These are phyloP conservation scores for Teleiodes luculella DNA, from an alignment of 2,888 invertebrate species.

Conservation along the genomic window DNA sequence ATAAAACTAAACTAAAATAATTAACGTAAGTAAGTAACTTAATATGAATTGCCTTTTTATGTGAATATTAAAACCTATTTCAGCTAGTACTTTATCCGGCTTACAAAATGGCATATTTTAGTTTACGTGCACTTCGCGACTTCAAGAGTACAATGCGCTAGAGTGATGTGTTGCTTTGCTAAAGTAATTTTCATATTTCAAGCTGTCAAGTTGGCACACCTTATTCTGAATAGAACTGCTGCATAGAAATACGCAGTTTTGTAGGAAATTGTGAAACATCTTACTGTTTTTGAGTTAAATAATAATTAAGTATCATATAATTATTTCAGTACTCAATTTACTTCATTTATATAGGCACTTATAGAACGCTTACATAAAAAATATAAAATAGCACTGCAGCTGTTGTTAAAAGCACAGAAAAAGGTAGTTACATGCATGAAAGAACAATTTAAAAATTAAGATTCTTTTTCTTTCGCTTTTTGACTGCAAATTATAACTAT, in stretches of 20 bases:
- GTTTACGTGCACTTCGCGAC: not conserved
- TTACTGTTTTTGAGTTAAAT: too few relatives aligned
- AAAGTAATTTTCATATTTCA: conserved; percentile 17
- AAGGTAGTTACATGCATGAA: too few relatives aligned
- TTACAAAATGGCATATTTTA: not conserved
- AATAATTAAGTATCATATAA: too few relatives aligned
- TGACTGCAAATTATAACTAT: too few relatives aligned
- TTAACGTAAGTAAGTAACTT: too few relatives aligned
- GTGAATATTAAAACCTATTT: not conserved
- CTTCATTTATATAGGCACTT: not conserved
- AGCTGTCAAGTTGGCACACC: conserved; percentile 7
- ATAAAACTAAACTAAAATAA: too few relatives aligned
- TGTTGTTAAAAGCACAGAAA: too few relatives aligned
- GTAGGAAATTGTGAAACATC: not conserved
- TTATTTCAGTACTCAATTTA: too few relatives aligned
- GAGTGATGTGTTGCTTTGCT: conserved; percentile 7
- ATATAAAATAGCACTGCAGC: too few relatives aligned
- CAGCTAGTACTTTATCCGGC: not conserved
- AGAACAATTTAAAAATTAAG: too few relatives aligned
- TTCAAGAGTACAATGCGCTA: conserved; percentile 1
- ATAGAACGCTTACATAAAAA: too few relatives aligned
- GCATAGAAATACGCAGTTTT: conserved; percentile 10
- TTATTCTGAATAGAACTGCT: conserved; percentile 3
- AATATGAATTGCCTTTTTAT: not conserved
- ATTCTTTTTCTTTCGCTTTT: too few relatives aligned